Percentiles rank a stretch among this genome's conserved stretches.
These are phyloP conservation scores for Coptotermes formosanus DNA, from an alignment of 1,140 invertebrate species.

Conservation along the genomic window DNA sequence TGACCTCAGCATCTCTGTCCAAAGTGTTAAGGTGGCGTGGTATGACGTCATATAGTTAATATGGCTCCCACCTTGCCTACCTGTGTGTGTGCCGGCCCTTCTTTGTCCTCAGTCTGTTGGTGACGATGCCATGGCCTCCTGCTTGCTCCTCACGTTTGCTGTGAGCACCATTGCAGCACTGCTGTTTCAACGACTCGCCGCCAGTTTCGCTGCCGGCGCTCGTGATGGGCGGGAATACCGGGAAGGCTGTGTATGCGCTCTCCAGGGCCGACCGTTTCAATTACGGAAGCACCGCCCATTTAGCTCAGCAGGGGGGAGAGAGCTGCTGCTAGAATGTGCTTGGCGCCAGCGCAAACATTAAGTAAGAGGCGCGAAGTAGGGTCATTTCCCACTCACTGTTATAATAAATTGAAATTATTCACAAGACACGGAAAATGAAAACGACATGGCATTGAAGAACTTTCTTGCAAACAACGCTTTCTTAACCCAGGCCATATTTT, in stretches of 20 bases:
- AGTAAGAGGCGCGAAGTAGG: neutral
- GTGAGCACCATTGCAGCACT: constrained; percentile 8
- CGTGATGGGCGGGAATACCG: neutral
- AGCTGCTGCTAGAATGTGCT: no score
- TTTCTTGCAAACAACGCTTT: no score
- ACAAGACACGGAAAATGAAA: neutral
- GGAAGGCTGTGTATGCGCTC: neutral
- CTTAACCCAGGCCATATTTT: no score
- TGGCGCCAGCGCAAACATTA: constrained; percentile 7
- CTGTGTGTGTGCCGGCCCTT: neutral
- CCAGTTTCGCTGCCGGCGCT: neutral
- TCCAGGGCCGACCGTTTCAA: neutral
- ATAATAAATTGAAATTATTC: neutral
- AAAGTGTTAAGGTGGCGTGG: constrained; percentile 6
- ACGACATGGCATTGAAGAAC: no score
- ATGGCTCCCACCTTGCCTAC: constrained; percentile 10
- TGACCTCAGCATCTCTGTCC: neutral
- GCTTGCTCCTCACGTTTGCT: neutral
- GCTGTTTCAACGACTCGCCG: neutral
- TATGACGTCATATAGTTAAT: neutral
- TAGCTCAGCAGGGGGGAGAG: no score
- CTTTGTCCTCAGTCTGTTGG: neutral
- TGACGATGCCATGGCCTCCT: neutral
- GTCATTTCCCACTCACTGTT: neutral
- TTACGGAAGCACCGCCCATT: neutral